These are phyloP conservation scores for Heliconius himera DNA, from an alignment of 1,140 invertebrate genomes.

Conservation along the genomic window DNA sequence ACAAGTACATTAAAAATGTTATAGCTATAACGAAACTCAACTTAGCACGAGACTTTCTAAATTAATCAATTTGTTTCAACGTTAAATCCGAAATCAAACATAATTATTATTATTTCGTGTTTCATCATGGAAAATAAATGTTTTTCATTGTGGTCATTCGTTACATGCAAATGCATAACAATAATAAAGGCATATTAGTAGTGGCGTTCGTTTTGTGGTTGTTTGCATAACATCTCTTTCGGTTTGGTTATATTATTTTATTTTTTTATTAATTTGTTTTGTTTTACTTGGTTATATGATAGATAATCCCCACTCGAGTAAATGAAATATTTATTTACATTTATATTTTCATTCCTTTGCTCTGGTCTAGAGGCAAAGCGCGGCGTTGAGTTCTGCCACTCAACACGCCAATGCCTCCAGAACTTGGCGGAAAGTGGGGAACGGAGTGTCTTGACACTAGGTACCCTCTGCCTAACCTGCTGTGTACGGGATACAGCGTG, in stretches of 20 bases:
- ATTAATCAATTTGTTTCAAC: not conserved
- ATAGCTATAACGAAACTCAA: not conserved
- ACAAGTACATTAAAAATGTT: too few species aligned
- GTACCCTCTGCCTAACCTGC: too few species aligned
- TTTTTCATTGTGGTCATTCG: constrained; percentile 5
- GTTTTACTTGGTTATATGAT: not conserved
- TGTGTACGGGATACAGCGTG: too few species aligned
- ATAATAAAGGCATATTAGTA: not conserved
- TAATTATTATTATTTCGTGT: not conserved
- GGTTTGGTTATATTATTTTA: not conserved
- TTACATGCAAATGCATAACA: not conserved
- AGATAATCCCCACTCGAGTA: not conserved
- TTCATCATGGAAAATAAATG: not conserved
- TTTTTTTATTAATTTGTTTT: not conserved
- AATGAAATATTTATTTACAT: too few species aligned
- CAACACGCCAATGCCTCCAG: too few species aligned
- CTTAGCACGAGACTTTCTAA: not conserved
- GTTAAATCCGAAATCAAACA: not conserved
- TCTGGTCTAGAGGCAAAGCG: too few species aligned
- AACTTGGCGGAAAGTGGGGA: too few species aligned
- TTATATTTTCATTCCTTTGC: too few species aligned
- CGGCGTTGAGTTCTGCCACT: too few species aligned
- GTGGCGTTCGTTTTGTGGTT: constrained; percentile 1
- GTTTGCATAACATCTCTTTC: constrained; percentile 1
- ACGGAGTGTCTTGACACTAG: too few species aligned